Percentiles rank a stretch among this genome's conserved stretches.
Evolutionary conservation across 2,797 vertebrate species (phyloP).

Genomic region (Falco columbarius): DNA sequence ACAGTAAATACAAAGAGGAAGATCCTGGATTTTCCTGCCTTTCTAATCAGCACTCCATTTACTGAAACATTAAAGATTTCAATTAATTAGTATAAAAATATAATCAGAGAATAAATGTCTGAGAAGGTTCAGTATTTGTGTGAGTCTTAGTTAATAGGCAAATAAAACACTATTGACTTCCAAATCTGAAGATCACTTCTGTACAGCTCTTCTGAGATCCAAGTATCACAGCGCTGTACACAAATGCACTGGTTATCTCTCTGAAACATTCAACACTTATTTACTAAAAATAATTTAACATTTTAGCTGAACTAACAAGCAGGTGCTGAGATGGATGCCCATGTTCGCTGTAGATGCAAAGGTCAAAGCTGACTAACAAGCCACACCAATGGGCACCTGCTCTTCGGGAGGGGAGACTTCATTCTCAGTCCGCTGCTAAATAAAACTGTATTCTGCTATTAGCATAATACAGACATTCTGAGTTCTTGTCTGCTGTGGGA

Average conservation of each 20-base stretch:
- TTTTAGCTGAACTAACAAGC: background rate
- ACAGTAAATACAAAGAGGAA: constrained; percentile 65
- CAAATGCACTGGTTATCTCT: background rate
- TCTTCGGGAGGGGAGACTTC: rapidly evolving
- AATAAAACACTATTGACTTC: background rate
- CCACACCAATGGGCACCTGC: background rate
- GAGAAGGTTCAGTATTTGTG: background rate
- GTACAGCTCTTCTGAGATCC: background rate
- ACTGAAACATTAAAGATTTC: constrained; percentile 12
- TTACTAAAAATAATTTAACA: constrained; percentile 47
- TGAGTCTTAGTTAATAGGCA: constrained; percentile 26
- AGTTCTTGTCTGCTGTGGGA: background rate
- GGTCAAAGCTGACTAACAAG: background rate
- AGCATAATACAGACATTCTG: background rate
- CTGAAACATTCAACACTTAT: background rate
- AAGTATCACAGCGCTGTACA: background rate
- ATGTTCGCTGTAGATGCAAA: rapidly evolving
- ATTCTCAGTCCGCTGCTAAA: background rate
- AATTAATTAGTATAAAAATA: constrained; percentile 60
- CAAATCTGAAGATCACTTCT: background rate
- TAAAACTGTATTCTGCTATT: no score
- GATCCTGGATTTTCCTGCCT: background rate
- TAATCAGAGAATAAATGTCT: background rate
- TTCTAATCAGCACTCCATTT: background rate
- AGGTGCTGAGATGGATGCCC: background rate